These are phyloP conservation scores for Microctonus brassicae DNA, from an alignment of 2,888 invertebrate genomes.

Conservation along the genomic window DNA sequence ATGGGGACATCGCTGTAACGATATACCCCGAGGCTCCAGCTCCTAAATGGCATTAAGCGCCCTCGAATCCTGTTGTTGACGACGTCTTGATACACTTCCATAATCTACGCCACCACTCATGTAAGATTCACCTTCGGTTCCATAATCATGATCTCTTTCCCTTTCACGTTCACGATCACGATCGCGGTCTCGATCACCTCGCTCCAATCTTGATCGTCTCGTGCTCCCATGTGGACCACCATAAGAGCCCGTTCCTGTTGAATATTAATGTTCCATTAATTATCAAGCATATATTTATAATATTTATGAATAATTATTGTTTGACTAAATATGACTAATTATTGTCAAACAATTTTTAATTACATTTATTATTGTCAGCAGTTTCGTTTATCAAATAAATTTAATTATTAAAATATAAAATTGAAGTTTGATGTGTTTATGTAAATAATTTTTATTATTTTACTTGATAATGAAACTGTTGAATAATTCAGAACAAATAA, in stretches of 20 bases:
- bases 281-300: constrained; percentile 18
- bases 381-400: not conserved
- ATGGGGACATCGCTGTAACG: constrained; percentile 67
- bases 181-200: constrained; percentile 63
- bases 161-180: constrained; percentile 21
- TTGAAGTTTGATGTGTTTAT: no score
- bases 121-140: constrained; percentile 69
- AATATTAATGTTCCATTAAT: constrained; percentile 11
- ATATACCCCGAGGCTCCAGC: constrained; percentile 70
- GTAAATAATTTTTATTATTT: no score
- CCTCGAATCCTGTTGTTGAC: constrained; percentile 69
- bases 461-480: not conserved
- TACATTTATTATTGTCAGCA: not conserved
- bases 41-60: constrained; percentile 83
- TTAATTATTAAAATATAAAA: no score
- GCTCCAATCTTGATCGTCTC: constrained; percentile 65
- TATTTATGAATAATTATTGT: not conserved
- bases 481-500: not conserved
- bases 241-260: constrained; percentile 53
- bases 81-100: constrained; percentile 75
- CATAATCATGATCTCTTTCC: constrained; percentile 64
- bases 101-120: constrained; percentile 70
- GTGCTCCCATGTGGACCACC: constrained; percentile 62
- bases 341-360: not conserved
- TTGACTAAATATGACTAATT: not conserved